Evolutionary conservation across 2,797 vertebrate genomes (phyloP), one percentile per base, ranked within the genome.

Genomic region (Acrocephalus scirpaceus): DNA sequence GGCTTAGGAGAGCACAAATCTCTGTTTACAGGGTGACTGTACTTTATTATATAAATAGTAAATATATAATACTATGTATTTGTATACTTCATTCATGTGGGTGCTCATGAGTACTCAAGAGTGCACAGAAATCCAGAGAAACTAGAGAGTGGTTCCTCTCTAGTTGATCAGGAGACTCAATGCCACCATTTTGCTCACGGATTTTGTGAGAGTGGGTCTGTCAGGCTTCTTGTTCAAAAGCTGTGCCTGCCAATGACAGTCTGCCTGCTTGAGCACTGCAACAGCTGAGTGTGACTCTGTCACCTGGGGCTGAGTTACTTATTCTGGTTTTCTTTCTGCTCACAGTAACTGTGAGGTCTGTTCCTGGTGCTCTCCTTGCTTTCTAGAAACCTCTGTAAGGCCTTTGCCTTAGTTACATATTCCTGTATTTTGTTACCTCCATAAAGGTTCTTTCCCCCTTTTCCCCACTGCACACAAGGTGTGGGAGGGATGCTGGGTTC

Each of bases 391-490:
- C 13, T 25, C 27, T 38, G 11, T 5, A 8, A 38, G 29, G 34
- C 42, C 13, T 64, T 38, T 61, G 23, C 40, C 48, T 64, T 25
- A 7, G 7, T 40, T 26, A 5, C 16, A 5, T 4, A 1, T 66
- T 51, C 15, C 19, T 84, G 1, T 4, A 3, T 78, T 72, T 71
- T 62, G 4, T 44, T 22, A 23, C 19, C 19, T 53, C 32, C n/a
- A 1, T 9, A 38, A 47, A 56, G 27, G 20, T 29, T 67, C 16
- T 73, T 75, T n/a, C 25, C 42, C 9, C 1, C 11, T 47, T 45
- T 82, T 23, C 22, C 29, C 18, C 29, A 0, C 11, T 38, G n/a
- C 3, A 2, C 5, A 1, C 21, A 2, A n/a, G n/a, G 54, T 0
- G 2, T n/a, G 15, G 34, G 51, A 60, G 23, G 2, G 32, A 2